Percentiles rank a stretch among this genome's conserved stretches.
These are phyloP conservation scores for Cataglyphis altisquamis DNA, from an alignment of 2,888 invertebrate species.

Conservation along the genomic window DNA sequence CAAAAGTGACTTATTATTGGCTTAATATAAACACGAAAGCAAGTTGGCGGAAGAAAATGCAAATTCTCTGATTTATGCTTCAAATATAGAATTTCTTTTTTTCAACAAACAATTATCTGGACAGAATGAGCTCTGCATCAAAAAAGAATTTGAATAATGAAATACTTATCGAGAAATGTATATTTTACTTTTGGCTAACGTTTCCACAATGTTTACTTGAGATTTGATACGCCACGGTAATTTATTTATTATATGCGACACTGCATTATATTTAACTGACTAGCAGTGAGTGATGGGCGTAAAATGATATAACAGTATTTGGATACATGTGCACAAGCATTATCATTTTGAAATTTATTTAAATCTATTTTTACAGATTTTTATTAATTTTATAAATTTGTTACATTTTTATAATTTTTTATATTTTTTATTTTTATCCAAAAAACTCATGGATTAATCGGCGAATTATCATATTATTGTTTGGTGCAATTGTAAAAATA, in stretches of 20 bases:
- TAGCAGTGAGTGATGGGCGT: constrained; percentile 46
- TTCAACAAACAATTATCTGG: constrained; percentile 67
- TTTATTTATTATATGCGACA: constrained; percentile 49
- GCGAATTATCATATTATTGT: not conserved
- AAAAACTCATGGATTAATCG: not conserved
- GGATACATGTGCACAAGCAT: constrained; percentile 48
- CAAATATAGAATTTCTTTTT: constrained; percentile 34
- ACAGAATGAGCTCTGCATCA: constrained; percentile 62
- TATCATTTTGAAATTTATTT: constrained; percentile 1
- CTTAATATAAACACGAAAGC: constrained; percentile 39
- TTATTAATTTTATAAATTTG: not conserved
- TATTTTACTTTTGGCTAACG: constrained; percentile 47
- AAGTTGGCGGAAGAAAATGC: constrained; percentile 31
- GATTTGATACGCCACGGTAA: constrained; percentile 53
- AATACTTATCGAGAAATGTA: constrained; percentile 44
- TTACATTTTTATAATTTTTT: not conserved
- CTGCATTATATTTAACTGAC: constrained; percentile 51
- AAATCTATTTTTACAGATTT: not conserved
- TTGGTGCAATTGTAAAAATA: not conserved
- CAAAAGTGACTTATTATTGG: constrained; percentile 53
- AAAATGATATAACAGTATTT: constrained; percentile 36
- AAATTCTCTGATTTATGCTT: constrained; percentile 47
- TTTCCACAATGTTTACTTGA: constrained; percentile 36
- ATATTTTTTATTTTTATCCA: not conserved
- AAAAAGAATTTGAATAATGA: constrained; percentile 44